Percentiles rank a stretch among this genome's conserved stretches.
Evolutionary conservation across 2,113 vertebrate species (phyloP).

Genomic region (Ornithorhynchus anatinus): DNA sequence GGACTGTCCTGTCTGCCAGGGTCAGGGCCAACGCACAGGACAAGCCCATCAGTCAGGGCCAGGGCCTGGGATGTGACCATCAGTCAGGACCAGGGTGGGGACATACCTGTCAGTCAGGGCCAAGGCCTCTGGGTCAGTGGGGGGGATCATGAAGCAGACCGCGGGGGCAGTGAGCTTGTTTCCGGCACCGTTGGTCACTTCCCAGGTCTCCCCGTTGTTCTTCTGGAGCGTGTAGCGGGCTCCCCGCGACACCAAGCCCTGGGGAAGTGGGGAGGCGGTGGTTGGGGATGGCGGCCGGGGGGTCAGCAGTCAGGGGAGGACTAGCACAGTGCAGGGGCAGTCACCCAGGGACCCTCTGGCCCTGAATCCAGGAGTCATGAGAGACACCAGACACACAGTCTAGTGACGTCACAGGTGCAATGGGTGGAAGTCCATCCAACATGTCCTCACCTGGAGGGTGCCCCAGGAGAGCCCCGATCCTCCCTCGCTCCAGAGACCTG

Average conservation of each 20-base stretch:
- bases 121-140: slow-evolving; percentile 83
- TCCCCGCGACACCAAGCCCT: slow-evolving; percentile 87
- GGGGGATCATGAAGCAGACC: slow-evolving; percentile 91
- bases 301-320: neutral
- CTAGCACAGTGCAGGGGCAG: too few relatives aligned
- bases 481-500: too few relatives aligned
- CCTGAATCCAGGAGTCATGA: too few relatives aligned
- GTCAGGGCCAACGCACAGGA: too few relatives aligned
- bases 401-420: too few relatives aligned
- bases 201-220: slow-evolving; percentile 84
- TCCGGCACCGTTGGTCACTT: slow-evolving; percentile 80
- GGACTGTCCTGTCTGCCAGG: too few relatives aligned
- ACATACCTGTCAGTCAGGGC: slow-evolving; percentile 80
- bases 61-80: neutral
- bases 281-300: neutral
- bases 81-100: neutral
- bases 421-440: too few relatives aligned
- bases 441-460: too few relatives aligned
- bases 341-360: too few relatives aligned
- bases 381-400: too few relatives aligned
- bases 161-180: slow-evolving; percentile 77
- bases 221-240: slow-evolving; percentile 85
- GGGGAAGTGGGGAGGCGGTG: neutral
- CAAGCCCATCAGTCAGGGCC: too few relatives aligned
- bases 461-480: too few relatives aligned